Evolutionary conservation across 64 coral and sea anemone genomes (phyloP), one percentile per base, ranked within the genome.

Genomic region (Montipora sp.): DNA sequence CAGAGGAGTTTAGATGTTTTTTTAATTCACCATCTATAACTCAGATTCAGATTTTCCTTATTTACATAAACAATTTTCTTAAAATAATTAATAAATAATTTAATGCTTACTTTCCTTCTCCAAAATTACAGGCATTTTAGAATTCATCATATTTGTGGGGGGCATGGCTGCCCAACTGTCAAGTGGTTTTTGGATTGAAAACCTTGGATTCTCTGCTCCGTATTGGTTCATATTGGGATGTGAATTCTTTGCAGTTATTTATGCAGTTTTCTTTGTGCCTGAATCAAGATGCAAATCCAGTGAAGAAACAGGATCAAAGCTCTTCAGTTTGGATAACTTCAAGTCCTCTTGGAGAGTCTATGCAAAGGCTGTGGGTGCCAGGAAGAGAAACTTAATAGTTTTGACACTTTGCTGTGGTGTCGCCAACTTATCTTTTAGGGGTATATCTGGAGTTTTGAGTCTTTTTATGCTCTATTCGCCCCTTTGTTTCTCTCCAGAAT

Each of bases 131-230:
- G 95, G 83, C 24, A 80, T 97, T 75, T 70, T 97, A 60, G 95
- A 97, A 55, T 59, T 94, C 10, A 72, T 94, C 14, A 78, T 90
- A 63, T 97, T 94, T 68, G 7, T 82, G 65, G 95, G 95, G 59
- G 95, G 92, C 9, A 94, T 94, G 80, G 80, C 94, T 22, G 94
- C 92, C 88, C 95, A 94, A 82, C 70, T 94, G 47, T 94, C 95
- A 53, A 97, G 82, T 13, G 92, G 92, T 5, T 18, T 93, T 77
- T 93, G 75, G 83, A 87, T 93, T n/a, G 84, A 93, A 51, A 87
- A 85, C 0, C 84, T 93, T 7, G 92, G 92, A 22, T 93, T 93
- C 36, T 73, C 59, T 19, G 76, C 75, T 1, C 92, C 92, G 3
- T 93, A 80, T 36, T 93, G 92, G 92, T 88, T 93, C 60, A 93